Conservation (phyloP, 2,113 vertebrate species). For the Ploceus nigricollis region DNA sequence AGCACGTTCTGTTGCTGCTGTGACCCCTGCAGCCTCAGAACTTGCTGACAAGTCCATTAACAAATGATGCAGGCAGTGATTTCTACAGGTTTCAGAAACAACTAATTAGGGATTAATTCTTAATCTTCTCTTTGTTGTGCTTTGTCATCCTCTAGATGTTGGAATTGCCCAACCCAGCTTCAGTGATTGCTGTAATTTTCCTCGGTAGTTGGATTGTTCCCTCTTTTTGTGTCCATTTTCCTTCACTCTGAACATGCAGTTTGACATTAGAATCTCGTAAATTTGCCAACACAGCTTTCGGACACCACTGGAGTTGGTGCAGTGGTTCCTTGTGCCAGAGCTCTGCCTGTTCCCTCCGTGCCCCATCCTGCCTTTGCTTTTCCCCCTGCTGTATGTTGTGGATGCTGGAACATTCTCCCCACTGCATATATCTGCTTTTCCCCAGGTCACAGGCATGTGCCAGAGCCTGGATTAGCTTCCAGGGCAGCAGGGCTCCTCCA, state of each 20-base stretch:
- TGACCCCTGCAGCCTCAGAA: not conserved
- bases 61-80: not conserved
- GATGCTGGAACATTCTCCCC: not conserved
- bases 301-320: not conserved
- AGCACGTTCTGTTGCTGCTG: not conserved
- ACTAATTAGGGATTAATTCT: not conserved
- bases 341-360: not conserved
- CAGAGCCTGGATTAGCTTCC: rapidly evolving
- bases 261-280: not conserved
- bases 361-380: rapidly evolving
- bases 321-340: not conserved
- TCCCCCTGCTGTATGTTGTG: not conserved
- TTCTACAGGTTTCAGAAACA: not conserved
- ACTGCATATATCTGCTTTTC: rapidly evolving
- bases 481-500: not conserved
- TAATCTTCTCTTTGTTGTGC: conserved; percentile 13
- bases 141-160: not conserved
- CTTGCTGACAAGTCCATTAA: conserved; percentile 7
- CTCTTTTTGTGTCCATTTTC: not conserved
- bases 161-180: not conserved
- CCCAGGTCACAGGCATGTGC: rapidly evolving
- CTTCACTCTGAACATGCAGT: rapidly evolving
- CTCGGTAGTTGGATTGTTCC: not conserved
- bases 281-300: not conserved
- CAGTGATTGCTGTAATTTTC: not conserved